Percentiles rank a stretch among this genome's conserved stretches.
phyloP scores from a whole-genome alignment of 2,888 invertebrate species.

The Suillia variegata region DNA sequence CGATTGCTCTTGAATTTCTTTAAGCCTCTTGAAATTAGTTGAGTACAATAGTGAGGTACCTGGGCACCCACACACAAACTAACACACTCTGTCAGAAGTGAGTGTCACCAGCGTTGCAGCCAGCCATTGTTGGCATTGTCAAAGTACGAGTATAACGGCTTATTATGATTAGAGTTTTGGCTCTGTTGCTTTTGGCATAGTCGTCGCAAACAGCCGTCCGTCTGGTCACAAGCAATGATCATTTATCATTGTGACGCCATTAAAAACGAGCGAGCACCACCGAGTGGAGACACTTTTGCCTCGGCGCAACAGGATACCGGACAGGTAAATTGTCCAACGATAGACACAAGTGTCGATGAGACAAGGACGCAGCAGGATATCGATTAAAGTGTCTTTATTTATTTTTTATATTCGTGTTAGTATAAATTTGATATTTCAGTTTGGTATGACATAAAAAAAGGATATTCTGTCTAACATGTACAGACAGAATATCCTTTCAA shows the following conservation, averaged over 20 bases:
- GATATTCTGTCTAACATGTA: too few species aligned
- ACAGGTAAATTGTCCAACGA: slow-evolving; percentile 4
- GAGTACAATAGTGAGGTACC: too few species aligned
- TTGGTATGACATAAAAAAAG: too few species aligned
- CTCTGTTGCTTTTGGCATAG: too few species aligned
- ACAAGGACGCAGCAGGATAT: slow-evolving; percentile 35
- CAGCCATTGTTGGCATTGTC: slow-evolving; percentile 4
- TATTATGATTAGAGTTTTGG: slow-evolving; percentile 9
- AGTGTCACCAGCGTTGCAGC: too few species aligned
- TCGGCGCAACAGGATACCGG: slow-evolving; percentile 11
- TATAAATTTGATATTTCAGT: neutral
- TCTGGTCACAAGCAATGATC: slow-evolving; percentile 25
- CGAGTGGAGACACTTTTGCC: too few species aligned
- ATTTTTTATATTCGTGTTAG: neutral
- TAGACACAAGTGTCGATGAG: neutral
- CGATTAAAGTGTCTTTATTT: neutral
- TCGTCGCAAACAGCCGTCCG: too few species aligned
- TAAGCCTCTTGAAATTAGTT: too few species aligned
- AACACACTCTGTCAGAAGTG: too few species aligned
- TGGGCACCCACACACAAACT: too few species aligned
- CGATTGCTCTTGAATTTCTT: too few species aligned
- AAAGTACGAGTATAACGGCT: slow-evolving; percentile 14
- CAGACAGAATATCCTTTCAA: too few species aligned
- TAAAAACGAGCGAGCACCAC: slow-evolving; percentile 7
- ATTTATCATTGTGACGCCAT: slow-evolving; percentile 39